Base-by-base conservation (phyloP, 2,113 vertebrate species). In the Cynopterus brachyotis region DNA sequence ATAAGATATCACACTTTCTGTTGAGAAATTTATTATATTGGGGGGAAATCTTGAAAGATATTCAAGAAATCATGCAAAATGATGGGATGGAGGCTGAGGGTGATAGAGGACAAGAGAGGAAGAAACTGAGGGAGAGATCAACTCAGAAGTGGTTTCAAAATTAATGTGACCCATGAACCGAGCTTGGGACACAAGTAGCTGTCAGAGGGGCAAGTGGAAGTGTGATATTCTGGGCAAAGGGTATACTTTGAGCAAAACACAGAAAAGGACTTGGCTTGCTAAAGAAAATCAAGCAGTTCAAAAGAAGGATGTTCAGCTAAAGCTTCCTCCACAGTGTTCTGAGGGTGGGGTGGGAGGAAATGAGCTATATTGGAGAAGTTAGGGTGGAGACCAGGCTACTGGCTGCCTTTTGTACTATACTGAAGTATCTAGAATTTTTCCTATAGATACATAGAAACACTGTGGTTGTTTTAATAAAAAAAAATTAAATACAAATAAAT, bases 121-220 rank as follows among this genome's bases (percentile, higher is more conserved):
- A 50, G 17, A 57, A 5, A 59, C 6, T 4, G 9, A 0, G 12
- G 50, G 20, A 69, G 1, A 2, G 0, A 8, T 2, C 42, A 15
- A 30, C 30, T 90, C 32, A 75, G 45, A 55, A 62, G 30, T 20
- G 35, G 4, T 37, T 59, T 55, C n/a, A 78, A 72, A 82, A 59
- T 53, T 4, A 19, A 22, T 35, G 8, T 37, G 60, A 57, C 15
- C 67, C 1, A 8, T 3, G 7, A 78, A 6, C 24, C 67, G 28
- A 92, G 47, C 42, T 16, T 66, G 67, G 62, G 70, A 69, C 2
- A 0, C 73, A 15, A 81, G 13, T 28, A 40, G 3, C 4, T 81
- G 3, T 60, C n/a, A 28, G 30, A 81, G 17, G 50, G 17, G 6
- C n/a, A 20, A 22, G 5, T 22, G 30, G 24, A 94, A 55, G 26